These are phyloP conservation scores for Euglossa dilemma DNA, from an alignment of 1,140 invertebrate genomes.

Conservation along the genomic window DNA sequence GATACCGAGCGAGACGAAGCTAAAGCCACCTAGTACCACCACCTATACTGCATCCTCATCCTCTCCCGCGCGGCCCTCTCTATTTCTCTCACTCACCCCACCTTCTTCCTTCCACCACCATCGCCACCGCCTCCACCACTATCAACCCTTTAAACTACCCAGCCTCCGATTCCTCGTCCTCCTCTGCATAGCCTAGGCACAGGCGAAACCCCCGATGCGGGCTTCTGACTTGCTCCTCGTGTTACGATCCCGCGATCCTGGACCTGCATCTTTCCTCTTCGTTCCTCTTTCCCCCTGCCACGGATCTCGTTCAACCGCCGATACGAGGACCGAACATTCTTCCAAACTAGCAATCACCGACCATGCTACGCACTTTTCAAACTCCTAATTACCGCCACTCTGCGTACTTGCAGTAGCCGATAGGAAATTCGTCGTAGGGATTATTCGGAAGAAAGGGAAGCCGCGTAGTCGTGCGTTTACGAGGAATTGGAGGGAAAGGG, in stretches of 20 bases:
- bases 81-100: slow-evolving; percentile 59
- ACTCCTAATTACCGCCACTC: no score
- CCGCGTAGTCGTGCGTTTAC: neutral
- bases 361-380: no score
- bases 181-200: slow-evolving; percentile 64
- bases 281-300: no score
- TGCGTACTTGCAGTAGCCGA: no score
- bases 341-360: no score
- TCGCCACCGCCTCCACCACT: slow-evolving; percentile 59
- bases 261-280: slow-evolving; percentile 24
- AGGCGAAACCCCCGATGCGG: slow-evolving; percentile 71
- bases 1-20: slow-evolving; percentile 76
- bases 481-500: no score
- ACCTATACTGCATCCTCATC: slow-evolving; percentile 60
- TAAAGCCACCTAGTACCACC: slow-evolving; percentile 69
- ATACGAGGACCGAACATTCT: no score
- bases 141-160: slow-evolving; percentile 72
- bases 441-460: no score
- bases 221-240: slow-evolving; percentile 70
- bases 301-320: no score
- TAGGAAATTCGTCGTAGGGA: no score
- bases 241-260: slow-evolving; percentile 65
- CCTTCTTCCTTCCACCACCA: slow-evolving; percentile 64
- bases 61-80: slow-evolving; percentile 39
- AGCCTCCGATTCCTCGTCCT: slow-evolving; percentile 57